These are phyloP conservation scores for Elymnias hypermnestra DNA, from an alignment of 1,140 invertebrate genomes.

Conservation along the genomic window DNA sequence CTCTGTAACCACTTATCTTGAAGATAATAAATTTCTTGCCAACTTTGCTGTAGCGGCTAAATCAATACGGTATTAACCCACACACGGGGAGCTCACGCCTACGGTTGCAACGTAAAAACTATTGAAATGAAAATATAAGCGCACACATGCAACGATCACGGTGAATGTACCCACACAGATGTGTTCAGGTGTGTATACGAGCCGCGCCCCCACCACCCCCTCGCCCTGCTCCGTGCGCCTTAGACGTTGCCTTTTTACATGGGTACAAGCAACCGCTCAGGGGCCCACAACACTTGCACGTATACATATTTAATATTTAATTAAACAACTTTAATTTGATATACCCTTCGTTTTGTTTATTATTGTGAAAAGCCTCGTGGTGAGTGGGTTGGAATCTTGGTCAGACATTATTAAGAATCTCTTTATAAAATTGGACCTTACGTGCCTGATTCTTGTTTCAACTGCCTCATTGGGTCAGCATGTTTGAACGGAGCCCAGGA, in stretches of 20 bases:
- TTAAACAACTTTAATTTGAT: too few relatives aligned
- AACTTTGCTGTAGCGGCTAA: conserved; percentile 43
- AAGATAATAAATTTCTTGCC: conserved; percentile 64
- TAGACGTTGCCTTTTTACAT: conserved; percentile 72
- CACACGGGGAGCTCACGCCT: conserved; percentile 44
- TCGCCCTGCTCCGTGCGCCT: conserved; percentile 42
- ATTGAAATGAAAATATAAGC: conserved; percentile 71
- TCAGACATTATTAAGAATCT: too few relatives aligned
- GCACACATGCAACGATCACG: conserved; percentile 31
- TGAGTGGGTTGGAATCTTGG: too few relatives aligned
- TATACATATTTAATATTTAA: neutral
- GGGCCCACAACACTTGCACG: conserved; percentile 36
- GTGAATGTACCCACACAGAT: conserved; percentile 37
- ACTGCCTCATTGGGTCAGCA: too few relatives aligned
- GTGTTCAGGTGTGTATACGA: conserved; percentile 42
- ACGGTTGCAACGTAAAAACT: conserved; percentile 66
- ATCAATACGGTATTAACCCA: conserved; percentile 72
- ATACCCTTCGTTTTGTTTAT: too few relatives aligned
- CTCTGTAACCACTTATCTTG: conserved; percentile 34
- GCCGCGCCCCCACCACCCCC: conserved; percentile 29
- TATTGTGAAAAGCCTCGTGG: too few relatives aligned
- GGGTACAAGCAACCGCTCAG: conserved; percentile 54
- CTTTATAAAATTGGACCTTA: too few relatives aligned
- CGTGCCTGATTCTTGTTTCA: too few relatives aligned
- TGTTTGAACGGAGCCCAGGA: too few relatives aligned